phyloP scores from a whole-genome alignment of 1,140 invertebrate genomes.

The Drosophila sturtevanti region DNA sequence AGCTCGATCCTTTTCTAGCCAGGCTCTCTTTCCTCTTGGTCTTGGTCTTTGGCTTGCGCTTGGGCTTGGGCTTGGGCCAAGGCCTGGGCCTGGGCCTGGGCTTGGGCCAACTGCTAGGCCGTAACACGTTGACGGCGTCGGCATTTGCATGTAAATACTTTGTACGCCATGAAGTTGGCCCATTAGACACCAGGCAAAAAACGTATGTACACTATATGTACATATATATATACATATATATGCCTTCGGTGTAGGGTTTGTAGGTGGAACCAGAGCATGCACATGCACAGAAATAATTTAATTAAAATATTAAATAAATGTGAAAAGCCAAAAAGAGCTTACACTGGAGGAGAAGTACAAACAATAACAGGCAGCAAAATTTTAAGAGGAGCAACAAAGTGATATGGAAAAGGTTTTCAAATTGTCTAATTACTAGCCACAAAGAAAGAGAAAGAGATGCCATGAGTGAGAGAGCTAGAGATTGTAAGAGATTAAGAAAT shows the following conservation, averaged over 20 bases:
- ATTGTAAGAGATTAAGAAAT: neutral
- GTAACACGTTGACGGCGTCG: slow-evolving; percentile 60
- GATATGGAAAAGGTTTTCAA: slow-evolving; percentile 50
- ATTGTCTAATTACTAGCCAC: slow-evolving; percentile 17
- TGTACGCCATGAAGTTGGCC: slow-evolving; percentile 67
- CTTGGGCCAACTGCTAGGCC: slow-evolving; percentile 28
- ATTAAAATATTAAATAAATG: slow-evolving; percentile 81
- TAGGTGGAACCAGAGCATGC: slow-evolving; percentile 21
- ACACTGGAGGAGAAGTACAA: neutral
- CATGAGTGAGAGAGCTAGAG: neutral
- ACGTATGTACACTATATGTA: slow-evolving; percentile 22
- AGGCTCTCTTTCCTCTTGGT: neutral
- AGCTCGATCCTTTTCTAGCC: slow-evolving; percentile 21
- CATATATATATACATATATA: too few relatives aligned
- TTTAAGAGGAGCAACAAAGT: slow-evolving; percentile 48
- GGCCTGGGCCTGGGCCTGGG: slow-evolving; percentile 30
- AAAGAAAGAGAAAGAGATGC: slow-evolving; percentile 29
- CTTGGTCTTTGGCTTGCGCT: slow-evolving; percentile 22
- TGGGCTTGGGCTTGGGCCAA: slow-evolving; percentile 2
- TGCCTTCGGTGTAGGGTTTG: neutral
- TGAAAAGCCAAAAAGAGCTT: slow-evolving; percentile 50
- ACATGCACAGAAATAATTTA: slow-evolving; percentile 76
- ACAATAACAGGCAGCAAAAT: slow-evolving; percentile 18
- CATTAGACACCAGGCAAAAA: slow-evolving; percentile 65
- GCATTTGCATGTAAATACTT: slow-evolving; percentile 74